Evolutionary conservation across 2,113 vertebrate species (phyloP), one percentile per base, ranked within the genome.

Genomic region (Tor tambroides): DNA sequence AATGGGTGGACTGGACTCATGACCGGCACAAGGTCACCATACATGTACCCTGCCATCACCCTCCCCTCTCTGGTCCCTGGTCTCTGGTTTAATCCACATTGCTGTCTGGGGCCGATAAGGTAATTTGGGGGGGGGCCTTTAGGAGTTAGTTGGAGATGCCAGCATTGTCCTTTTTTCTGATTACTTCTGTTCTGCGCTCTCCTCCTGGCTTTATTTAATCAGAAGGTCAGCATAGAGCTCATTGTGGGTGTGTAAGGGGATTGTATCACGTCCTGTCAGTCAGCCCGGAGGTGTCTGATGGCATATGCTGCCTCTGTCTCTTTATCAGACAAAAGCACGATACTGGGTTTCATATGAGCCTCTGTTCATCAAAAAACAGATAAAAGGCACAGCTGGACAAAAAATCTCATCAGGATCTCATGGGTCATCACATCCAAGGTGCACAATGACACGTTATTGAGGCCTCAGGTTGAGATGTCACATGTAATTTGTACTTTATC

Each of bases 91-190:
- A 86, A 86, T 91, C 90, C 90, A 82, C 76, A 89, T 87, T 90
- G 67, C 92, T 93, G 93, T 88, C 87, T 81, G 9, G 41, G 83
- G 28, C 88, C 43, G 93, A 95, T 94, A 94, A 95, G 90, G 38
- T 49, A 81, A 84, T 67, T 78, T 86, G 54, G 85, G 35, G 86
- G 35, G 85, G 69, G 79, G 51, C 84, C 86, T 86, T 85, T 82
- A 80, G 89, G 87, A 87, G 56, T 87, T 85, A 86, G 88, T 79
- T 86, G 43, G 76, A 91, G 56, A 76, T 23, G 1, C 38, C 67
- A 59, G 78, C 30, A 59, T 83, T 77, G 79, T 63, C 21, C 38
- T 69, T 85, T 49, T 81, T 41, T 90, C 81, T 71, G 89, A 92
- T 89, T 90, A 86, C 90, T 85, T 91, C 84, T 87, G 71, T 88